These are phyloP conservation scores for Falcunculus frontatus DNA, from an alignment of 2,113 vertebrate genomes.

Conservation along the genomic window DNA sequence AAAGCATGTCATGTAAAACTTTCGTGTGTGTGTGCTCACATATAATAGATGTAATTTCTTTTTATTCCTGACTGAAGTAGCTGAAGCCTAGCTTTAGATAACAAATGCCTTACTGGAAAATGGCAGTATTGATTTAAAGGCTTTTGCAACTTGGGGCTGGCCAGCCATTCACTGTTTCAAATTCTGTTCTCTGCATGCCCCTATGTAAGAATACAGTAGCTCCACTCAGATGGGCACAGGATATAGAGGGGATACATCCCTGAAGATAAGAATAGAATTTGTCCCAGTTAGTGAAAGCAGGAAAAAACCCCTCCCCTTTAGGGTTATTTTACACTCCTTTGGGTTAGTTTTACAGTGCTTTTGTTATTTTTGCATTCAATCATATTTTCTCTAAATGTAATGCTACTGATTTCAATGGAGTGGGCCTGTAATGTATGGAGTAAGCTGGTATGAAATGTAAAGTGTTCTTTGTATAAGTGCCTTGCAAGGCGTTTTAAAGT, in stretches of 20 bases:
- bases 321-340: neutral
- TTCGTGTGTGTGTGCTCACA: rapidly evolving
- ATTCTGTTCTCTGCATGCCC: neutral
- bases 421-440: neutral
- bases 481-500: neutral
- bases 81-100: neutral
- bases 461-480: neutral
- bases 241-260: neutral
- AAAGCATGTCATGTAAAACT: neutral
- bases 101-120: neutral
- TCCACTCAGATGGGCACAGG: neutral
- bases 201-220: neutral
- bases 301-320: neutral
- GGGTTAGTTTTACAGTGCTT: neutral
- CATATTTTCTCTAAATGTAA: neutral
- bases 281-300: neutral
- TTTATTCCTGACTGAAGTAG: neutral
- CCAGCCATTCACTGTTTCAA: neutral
- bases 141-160: neutral
- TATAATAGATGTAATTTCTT: neutral
- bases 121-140: neutral
- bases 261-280: neutral
- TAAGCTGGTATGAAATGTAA: neutral
- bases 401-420: neutral
- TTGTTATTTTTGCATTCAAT: neutral